A percentile compares a stretch with the other conserved stretches of the same genome.
These are phyloP conservation scores for Andrena trimmerana DNA, from an alignment of 2,888 invertebrate genomes.

Conservation along the genomic window DNA sequence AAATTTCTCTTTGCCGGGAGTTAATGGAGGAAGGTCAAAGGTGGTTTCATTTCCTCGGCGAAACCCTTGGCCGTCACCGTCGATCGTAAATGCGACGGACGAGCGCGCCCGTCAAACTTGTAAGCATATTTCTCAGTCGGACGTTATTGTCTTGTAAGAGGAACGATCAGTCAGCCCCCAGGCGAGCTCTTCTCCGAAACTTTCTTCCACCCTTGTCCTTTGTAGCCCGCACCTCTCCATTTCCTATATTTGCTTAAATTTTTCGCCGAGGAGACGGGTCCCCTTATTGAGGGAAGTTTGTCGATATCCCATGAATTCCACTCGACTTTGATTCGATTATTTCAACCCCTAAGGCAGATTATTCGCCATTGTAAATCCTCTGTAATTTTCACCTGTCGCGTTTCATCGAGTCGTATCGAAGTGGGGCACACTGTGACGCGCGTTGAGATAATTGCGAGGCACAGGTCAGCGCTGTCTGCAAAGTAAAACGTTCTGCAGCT, in stretches of 20 bases:
- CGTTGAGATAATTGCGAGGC: conserved; percentile 30
- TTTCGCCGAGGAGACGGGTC: not conserved
- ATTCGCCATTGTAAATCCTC: not conserved
- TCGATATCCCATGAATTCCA: not conserved
- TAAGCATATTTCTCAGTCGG: conserved; percentile 3
- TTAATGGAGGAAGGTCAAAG: conserved; percentile 27
- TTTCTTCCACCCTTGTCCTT: not conserved
- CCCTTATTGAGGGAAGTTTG: conserved; percentile 8
- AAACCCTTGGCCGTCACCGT: not conserved
- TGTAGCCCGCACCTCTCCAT: not conserved
- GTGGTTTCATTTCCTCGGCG: conserved; percentile 20
- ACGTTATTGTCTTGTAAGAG: conserved; percentile 7
- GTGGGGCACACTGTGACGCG: not conserved
- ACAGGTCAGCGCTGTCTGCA: not conserved
- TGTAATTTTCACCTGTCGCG: not conserved
- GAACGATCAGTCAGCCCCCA: conserved; percentile 29
- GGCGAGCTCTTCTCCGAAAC: conserved; percentile 11
- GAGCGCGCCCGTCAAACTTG: not conserved
- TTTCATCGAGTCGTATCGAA: not conserved
- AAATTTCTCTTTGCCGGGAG: conserved; percentile 32
- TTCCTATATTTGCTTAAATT: conserved; percentile 28
- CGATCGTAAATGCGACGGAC: conserved; percentile 9
- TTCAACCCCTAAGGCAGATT: not conserved
- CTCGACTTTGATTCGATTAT: not conserved
- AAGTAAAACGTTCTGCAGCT: conserved; percentile 27